A percentile compares a stretch with the other conserved stretches of the same genome.
Conservation (phyloP, 92 coral and sea anemone genomes). For the Porites divaricata region DNA sequence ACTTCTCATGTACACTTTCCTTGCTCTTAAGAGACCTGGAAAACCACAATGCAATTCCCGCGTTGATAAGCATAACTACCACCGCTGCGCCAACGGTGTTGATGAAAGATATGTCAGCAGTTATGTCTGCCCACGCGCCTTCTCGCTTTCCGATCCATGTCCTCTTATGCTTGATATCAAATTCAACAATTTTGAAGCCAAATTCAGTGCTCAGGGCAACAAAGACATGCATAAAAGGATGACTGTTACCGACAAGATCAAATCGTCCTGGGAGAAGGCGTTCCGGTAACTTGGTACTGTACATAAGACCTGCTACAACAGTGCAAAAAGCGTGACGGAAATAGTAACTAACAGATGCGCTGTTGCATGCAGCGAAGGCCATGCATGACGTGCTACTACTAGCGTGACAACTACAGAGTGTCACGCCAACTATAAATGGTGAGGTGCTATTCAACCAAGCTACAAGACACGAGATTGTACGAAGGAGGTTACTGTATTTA, state of each 20-base stretch:
- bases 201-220: constrained; percentile 55
- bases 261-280: constrained; percentile 64
- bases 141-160: background rate
- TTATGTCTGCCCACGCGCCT: constrained; percentile 13
- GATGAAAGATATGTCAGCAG: constrained; percentile 1
- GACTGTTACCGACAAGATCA: constrained; percentile 68
- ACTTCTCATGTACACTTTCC: constrained; percentile 1
- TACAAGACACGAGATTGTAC: constrained; percentile 36
- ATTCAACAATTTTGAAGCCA: constrained; percentile 48
- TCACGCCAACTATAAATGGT: constrained; percentile 53
- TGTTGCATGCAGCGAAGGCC: constrained; percentile 40
- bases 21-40: constrained; percentile 2
- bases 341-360: constrained; percentile 27
- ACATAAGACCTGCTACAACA: constrained; percentile 53
- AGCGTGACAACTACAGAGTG: constrained; percentile 41
- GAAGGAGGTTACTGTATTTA: constrained; percentile 39
- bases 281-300: constrained; percentile 60
- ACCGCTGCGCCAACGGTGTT: constrained; percentile 36
- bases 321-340: constrained; percentile 50
- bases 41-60: constrained; percentile 37
- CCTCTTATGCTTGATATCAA: constrained; percentile 10
- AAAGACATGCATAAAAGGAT: constrained; percentile 61
- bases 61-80: constrained; percentile 26
- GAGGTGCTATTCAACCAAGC: constrained; percentile 43
- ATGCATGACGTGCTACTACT: background rate